Evolutionary conservation across 2,797 vertebrate genomes (phyloP), one percentile per base, ranked within the genome.

Genomic region (Enteromius treurensis): DNA sequence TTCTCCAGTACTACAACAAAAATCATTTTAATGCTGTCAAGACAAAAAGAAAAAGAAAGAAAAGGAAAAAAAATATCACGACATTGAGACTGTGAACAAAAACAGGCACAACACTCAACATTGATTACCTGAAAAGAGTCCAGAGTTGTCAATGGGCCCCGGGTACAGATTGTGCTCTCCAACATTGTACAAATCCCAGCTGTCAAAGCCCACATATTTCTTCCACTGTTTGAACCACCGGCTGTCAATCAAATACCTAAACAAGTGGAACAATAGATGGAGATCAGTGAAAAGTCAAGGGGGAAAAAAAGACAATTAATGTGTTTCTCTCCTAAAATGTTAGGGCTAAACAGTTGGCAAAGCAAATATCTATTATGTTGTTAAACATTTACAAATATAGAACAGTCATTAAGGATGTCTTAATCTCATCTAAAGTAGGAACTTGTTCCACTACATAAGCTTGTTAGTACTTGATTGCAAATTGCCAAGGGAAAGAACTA

Each of bases 211-310:
- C 88, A 99, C 98, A 86, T 98, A 99, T 82, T 99, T 99, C 93
- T 98, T 99, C 98, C 98, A 99, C 82, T 98, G 97, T 86, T 97
- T 98, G 92, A 98, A 99, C 98, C 98, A 99, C 53, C 97, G 94
- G 80, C 95, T 98, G 92, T 98, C 97, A 90, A 99, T 96, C 73
- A 99, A 93, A 93, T 96, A 99, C 98, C 98, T 99, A 89, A 21
- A 92, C 84, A 23, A 85, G 5, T 62, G 21, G 58, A 67, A 55
- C 21, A 84, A 68, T 26, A n/a, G 60, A 37, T 3, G 69, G 29
- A 80, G 3, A 82, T 29, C 6, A 69, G 51, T 58, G 40, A 55
- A 74, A 8, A 60, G 53, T 23, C 32, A 47, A 0, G n/a, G 8
- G 15, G 26, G 26, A 26, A 26, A 11, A 71, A 29, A 55, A 1